Conservation (phyloP, 2,888 invertebrate genomes). For the Apoda limacodes region DNA sequence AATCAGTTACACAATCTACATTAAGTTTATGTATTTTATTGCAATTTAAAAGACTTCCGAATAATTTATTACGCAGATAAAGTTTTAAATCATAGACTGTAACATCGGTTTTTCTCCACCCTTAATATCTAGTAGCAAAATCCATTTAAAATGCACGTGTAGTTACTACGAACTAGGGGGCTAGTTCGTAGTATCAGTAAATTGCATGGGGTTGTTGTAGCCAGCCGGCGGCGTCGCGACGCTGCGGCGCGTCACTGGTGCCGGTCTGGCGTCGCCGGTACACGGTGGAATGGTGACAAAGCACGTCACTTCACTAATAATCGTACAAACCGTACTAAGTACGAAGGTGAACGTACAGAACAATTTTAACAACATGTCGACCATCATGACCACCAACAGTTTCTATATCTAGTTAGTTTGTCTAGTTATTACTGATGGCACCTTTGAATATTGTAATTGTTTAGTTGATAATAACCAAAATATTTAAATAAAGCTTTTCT, state of each 20-base stretch:
- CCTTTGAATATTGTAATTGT: too few relatives aligned
- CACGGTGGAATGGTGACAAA: slow-evolving; percentile 5
- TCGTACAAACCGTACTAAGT: too few relatives aligned
- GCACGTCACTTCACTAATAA: slow-evolving; percentile 16
- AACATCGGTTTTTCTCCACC: not conserved
- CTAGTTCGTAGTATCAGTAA: slow-evolving; percentile 48
- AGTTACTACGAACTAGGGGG: slow-evolving; percentile 34
- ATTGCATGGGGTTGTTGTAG: slow-evolving; percentile 42
- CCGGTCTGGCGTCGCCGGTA: slow-evolving; percentile 26
- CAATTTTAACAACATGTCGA: not conserved
- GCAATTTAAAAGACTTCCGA: too few relatives aligned
- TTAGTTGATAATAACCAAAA: too few relatives aligned
- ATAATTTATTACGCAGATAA: slow-evolving; percentile 26
- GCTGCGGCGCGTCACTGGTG: slow-evolving; percentile 27
- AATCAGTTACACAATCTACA: too few relatives aligned
- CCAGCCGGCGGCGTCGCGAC: slow-evolving; percentile 30
- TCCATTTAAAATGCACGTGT: too few relatives aligned
- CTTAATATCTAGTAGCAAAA: too few relatives aligned
- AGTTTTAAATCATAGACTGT: slow-evolving; percentile 13
- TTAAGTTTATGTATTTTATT: too few relatives aligned
- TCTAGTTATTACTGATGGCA: too few relatives aligned
- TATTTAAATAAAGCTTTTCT: too few relatives aligned
- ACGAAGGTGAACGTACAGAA: not conserved
- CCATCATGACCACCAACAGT: not conserved
- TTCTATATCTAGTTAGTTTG: too few relatives aligned